Evolutionary conservation across 2,888 invertebrate genomes (phyloP), one percentile per base, ranked within the genome.

Genomic region (Hyles lineata): DNA sequence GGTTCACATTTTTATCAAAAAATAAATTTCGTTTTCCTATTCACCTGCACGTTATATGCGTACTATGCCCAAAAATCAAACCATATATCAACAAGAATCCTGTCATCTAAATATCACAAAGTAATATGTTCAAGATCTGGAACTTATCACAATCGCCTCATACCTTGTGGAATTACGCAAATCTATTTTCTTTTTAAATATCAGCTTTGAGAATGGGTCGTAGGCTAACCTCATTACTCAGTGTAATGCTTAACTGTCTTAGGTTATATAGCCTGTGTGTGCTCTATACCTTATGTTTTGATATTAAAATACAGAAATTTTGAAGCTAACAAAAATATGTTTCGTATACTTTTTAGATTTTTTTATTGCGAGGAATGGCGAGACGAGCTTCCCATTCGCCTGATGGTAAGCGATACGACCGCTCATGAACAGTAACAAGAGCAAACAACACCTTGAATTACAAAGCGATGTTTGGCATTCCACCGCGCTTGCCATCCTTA

Each of bases 171-270:
- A 62, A 62, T 62, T 63, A 43, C 23, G 23, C 50, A 67, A 50
- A 17, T 35, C 21, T 11, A 63, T 67, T 67, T 43, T 67, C 43
- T 23, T 50, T 63, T 4, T 21, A 63, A 63, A 63, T 63, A 63
- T 11, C 35, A 21, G 17, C 67, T 17, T 2, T 19, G 43, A 50
- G 43, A 50, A 15, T 43, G 67, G 67, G 67, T 67, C 67, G 67
- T 1, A 21, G 67, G 67, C 43, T 67, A 67, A 63, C 43, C 11
- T 43, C 67, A 67, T 67, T 67, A 23, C 67, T 67, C 67, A 17
- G 23, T 23, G 67, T 67, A 67, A 67, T 43, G 32, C 25, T 62
- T 32, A 50, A 23, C 43, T 67, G 50, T 1, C 50, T 67, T 21
- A 23, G 43, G 9, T 43, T 43, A 43, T 43, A 43, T 43, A 11